A percentile compares a stretch with the other conserved stretches of the same genome.
Conservation (phyloP, 2,113 vertebrate genomes). For the Baryphthengus martii region DNA sequence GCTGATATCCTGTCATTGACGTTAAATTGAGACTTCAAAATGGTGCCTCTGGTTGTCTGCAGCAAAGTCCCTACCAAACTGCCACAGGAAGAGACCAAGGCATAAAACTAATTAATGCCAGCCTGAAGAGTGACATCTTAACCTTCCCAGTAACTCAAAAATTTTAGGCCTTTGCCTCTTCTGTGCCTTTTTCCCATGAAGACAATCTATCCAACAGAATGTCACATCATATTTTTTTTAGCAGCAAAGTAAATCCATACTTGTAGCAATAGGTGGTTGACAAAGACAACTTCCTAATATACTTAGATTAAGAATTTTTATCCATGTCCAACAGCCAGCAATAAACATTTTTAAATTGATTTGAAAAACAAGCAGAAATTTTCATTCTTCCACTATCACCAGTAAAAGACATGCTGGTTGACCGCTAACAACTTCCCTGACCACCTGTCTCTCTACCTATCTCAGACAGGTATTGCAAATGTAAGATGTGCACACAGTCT, state of each 20-base stretch:
- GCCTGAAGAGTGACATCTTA: rapidly evolving
- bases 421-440: not conserved
- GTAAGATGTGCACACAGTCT: not conserved
- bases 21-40: not conserved
- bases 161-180: not conserved
- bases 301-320: not conserved
- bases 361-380: not conserved
- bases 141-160: not conserved
- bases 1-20: not conserved
- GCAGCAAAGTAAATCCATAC: not conserved
- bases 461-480: not conserved
- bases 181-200: not conserved
- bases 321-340: not conserved
- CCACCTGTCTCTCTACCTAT: not conserved
- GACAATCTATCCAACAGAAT: not conserved
- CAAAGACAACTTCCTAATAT: not conserved
- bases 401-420: not conserved
- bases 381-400: not conserved
- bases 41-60: not conserved
- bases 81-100: not conserved
- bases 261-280: not conserved
- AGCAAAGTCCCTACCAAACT: not conserved
- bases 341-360: not conserved
- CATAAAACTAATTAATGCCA: not conserved
- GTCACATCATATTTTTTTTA: not conserved